Evolutionary conservation across 2,113 vertebrate species (phyloP), one percentile per base, ranked within the genome.

Genomic region (Paralichthys olivaceus): DNA sequence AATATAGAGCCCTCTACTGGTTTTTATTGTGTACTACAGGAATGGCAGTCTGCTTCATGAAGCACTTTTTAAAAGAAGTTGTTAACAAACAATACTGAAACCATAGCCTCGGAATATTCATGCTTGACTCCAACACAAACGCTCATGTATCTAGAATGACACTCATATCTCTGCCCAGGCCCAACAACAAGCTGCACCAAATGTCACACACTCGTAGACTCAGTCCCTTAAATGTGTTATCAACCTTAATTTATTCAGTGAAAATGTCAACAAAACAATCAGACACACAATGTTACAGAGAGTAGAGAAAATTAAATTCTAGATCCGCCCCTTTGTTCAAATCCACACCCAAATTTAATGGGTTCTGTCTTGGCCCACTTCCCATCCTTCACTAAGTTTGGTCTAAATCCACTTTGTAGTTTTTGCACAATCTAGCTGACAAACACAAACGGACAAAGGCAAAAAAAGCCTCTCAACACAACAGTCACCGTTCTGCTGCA

Each of bases 1-100:
- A 45, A 59, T 61, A 0, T 72, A 51, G 74, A 3, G 63, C 69
- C 89, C 78, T 82, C 91, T 85, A 20, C 19, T 87, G 91, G 89
- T 75, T 22, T 1, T 4, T 37, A 34, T 68, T 49, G 43, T 32
- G 20, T 56, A 72, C 56, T 87, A 63, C 79, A 84, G 63, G 43
- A 37, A 49, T 34, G 26, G 28, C 2, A 17, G 25, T 28, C 19
- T 22, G 15, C 51, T 60, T 54, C 20, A 45, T 51, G 13, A 66
- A 45, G 51, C 63, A 65, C 40, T 64, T 69, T 77, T 56, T 64
- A 72, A 43, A 25, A 29, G 0, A 7, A 12, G 45, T 47, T 40
- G 37, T 40, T 40, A 11, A 40, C 64, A 14, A 63, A 53, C 60
- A 55, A 49, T 61, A 69, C 25, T 32, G 6, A 53, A 57, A 77